Evolutionary conservation across 2,797 vertebrate genomes (phyloP).

Genomic region (Meriones psammophilus): DNA sequence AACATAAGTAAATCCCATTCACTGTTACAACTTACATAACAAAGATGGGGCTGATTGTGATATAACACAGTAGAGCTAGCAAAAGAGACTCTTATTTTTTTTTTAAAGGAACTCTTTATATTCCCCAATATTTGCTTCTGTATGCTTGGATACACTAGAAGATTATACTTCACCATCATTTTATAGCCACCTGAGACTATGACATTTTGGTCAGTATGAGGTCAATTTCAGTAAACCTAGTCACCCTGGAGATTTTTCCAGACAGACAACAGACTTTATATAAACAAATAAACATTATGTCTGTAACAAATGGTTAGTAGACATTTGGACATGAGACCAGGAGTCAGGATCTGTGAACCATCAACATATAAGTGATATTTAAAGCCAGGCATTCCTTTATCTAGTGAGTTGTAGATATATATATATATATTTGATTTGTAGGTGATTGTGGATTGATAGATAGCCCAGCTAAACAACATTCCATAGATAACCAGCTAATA

Average conservation of each 20-base stretch:
- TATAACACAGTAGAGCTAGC: background rate
- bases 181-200: background rate
- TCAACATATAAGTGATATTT: background rate
- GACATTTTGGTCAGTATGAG: background rate
- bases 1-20: background rate
- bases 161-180: background rate
- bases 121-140: background rate
- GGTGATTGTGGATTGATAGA: background rate
- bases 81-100: background rate
- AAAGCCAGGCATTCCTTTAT: background rate
- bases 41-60: too few relatives aligned
- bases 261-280: background rate
- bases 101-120: background rate
- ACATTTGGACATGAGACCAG: background rate
- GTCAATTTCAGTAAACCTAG: background rate
- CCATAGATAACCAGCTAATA: background rate
- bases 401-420: background rate
- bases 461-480: background rate
- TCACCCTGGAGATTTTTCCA: background rate
- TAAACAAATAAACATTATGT: background rate
- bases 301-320: background rate
- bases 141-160: background rate
- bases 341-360: background rate
- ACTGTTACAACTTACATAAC: background rate
- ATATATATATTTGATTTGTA: background rate